Evolutionary conservation across 2,113 vertebrate genomes (phyloP), one percentile per base, ranked within the genome.

Genomic region (Pelvicachromis taeniatus): DNA sequence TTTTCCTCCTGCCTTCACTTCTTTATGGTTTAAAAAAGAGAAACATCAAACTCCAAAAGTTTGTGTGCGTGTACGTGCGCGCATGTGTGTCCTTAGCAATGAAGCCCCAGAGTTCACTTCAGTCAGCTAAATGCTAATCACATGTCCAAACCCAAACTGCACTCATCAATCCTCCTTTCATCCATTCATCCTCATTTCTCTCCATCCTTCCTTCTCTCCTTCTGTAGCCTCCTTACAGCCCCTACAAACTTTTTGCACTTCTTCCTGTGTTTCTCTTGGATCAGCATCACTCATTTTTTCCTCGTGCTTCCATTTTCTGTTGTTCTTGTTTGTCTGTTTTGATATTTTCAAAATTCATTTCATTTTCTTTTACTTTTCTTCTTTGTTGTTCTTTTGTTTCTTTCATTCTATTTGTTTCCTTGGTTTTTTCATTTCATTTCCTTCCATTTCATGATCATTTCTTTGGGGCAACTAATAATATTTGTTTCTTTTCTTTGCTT

Each of bases 71-170:
- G 70, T 31, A 73, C 81, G 59, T 53, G 77, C 38, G 58, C 26
- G 48, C 81, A 55, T 80, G 83, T 9, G 58, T 42, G 79, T 61
- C 31, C 56, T 58, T 26, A 68, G 59, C 65, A 86, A 87, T 81
- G 87, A 82, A 52, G 84, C 90, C 87, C 87, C 87, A 86, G 45
- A 68, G 40, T 87, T 89, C 35, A 14, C 77, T 78, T 81, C 82
- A 87, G 89, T 93, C 90, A 94, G 92, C 92, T 90, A 90, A 92
- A 93, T 93, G 91, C 92, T 93, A 90, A 94, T 92, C 88, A 77
- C 58, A 83, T 65, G 78, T 91, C 84, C 61, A 81, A 82, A 88
- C 70, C 61, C 55, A 58, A 88, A 40, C 78, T 50, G 58, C 52
- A 14, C 82, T 94, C 82, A 92, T 92, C 92, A 89, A 90, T 92